Base-by-base conservation (phyloP, 2,888 invertebrate genomes). In the Apotomis capreana region DNA sequence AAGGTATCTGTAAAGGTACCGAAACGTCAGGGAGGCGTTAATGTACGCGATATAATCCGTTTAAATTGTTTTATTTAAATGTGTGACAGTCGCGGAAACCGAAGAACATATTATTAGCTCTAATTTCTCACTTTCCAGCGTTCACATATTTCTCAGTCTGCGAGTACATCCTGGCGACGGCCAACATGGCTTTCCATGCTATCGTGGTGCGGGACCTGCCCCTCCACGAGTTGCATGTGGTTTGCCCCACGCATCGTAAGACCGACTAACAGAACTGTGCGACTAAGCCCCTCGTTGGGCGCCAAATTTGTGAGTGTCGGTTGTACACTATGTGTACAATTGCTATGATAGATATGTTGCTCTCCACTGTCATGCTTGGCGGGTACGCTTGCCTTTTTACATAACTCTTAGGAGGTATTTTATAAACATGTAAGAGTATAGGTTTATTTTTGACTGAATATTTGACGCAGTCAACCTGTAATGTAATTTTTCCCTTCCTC, bases 91-190 rank as follows among this genome's bases (percentile, higher is more conserved):
- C 26, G 26, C 26, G 26, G 26, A 26, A 26, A 26, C 26, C 26
- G 26, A 26, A 26, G 26, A 26, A 26, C 1, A 26, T 26, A 26
- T 26, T 26, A 12, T 51, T 62, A 60, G 8, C 10, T 13, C 5
- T 13, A 55, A 54, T 51, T 68, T 8, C 37, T 73, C 37, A 70
- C 26, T 55, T 94, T 94, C 78, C 94, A 98, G 98, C 98, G 61
- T 98, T 98, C 92, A 98, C 98, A 86, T 97, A 97, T 96, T 98
- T 98, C 93, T 97, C 98, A 1, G 94, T 97, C 72, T 98, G 97
- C 88, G 98, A 98, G 90, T 98, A 98, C 89, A 94, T 98, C 83
- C 96, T 98, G 83, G 98, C 98, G 70, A 95, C 96, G 69, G 96
- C 97, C 78, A 98, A 98, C 89, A 98, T 98, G 97, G 96, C 96